Percentiles rank a stretch among this genome's conserved stretches.
Conservation (phyloP, 2,113 vertebrate genomes). For the Callithrix jacchus region DNA sequence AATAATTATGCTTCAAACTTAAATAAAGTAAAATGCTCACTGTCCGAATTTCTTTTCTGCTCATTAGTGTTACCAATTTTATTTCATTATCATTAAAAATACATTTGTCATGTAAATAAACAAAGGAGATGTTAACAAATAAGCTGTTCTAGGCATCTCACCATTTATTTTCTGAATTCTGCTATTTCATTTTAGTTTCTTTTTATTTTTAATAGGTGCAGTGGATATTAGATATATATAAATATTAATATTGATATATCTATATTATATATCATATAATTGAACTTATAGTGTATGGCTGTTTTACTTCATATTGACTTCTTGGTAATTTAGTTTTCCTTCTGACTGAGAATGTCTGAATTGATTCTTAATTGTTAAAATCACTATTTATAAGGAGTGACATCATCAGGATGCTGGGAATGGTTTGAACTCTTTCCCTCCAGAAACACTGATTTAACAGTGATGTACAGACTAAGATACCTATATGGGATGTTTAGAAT, state of each 20-base stretch:
- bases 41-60: neutral
- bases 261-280: neutral
- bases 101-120: neutral
- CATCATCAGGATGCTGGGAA: neutral
- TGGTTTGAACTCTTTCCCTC: neutral
- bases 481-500: neutral
- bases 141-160: neutral
- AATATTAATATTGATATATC: neutral
- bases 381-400: neutral
- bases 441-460: neutral
- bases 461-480: neutral
- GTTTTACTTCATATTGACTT: neutral
- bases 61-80: neutral
- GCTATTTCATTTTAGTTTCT: neutral
- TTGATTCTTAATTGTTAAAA: neutral
- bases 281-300: neutral
- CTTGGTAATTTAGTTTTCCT: neutral
- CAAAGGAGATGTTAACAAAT: neutral
- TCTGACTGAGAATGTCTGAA: neutral
- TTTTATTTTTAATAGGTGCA: neutral
- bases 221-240: neutral
- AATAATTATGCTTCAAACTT: neutral
- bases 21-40: neutral
- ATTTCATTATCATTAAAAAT: slow-evolving; percentile 18
- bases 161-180: neutral